Percentiles rank a stretch among this genome's conserved stretches.
Evolutionary conservation across 2,797 vertebrate species (phyloP).

Genomic region (Anomalospiza imberbis): DNA sequence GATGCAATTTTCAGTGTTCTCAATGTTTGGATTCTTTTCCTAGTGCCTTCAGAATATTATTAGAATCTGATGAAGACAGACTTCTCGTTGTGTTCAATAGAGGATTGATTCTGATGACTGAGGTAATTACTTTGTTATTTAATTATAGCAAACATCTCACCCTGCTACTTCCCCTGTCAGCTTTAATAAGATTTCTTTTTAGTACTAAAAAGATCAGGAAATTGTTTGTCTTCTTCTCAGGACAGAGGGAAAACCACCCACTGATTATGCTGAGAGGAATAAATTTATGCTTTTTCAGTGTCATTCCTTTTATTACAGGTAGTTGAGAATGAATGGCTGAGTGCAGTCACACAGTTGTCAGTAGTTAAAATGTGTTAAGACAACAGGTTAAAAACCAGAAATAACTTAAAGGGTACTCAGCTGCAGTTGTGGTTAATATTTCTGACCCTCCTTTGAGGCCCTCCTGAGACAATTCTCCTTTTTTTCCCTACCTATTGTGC

Average conservation of each 20-base stretch:
- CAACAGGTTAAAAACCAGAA: neutral
- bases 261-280: neutral
- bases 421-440: neutral
- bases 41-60: constrained; percentile 97
- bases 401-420: neutral
- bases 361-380: neutral
- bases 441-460: neutral
- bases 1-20: neutral
- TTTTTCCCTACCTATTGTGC: neutral
- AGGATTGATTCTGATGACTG: constrained; percentile 97
- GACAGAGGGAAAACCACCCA: neutral
- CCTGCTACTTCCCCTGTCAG: neutral
- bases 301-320: neutral
- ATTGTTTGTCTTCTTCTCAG: neutral
- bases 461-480: neutral
- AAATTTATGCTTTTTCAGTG: neutral
- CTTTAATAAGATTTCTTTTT: neutral
- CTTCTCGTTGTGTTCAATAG: constrained; percentile 96
- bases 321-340: neutral
- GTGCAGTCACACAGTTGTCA: neutral
- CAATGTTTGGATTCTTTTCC: constrained; percentile 25
- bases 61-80: constrained; percentile 97
- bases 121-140: constrained; percentile 75
- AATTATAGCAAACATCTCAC: neutral
- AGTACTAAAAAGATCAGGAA: neutral